Percentiles rank a stretch among this genome's conserved stretches.
Evolutionary conservation across 2,888 invertebrate species (phyloP).

Genomic region (Caenorhabditis drosophilae): DNA sequence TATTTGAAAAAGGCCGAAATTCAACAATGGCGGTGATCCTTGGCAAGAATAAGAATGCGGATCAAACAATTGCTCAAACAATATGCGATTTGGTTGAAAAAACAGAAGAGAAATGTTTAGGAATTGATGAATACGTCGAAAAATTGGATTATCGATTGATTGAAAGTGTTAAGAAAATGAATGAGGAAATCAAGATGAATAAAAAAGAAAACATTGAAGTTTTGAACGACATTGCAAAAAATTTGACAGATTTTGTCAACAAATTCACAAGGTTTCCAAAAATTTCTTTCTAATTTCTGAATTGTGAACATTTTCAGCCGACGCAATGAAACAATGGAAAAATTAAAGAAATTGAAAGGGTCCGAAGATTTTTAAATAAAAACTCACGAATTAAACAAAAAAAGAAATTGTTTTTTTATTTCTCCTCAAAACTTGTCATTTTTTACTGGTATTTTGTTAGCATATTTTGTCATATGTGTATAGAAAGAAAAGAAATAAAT

Average conservation of each 20-base stretch:
- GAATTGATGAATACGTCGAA: slow-evolving; percentile 7
- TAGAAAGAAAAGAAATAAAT: too few species aligned
- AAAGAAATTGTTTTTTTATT: too few species aligned
- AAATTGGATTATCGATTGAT: slow-evolving; percentile 15
- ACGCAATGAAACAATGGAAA: slow-evolving; percentile 12
- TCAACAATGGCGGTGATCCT: slow-evolving; percentile 7
- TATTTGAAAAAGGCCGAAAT: not conserved
- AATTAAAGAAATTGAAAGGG: slow-evolving; percentile 9
- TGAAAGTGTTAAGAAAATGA: slow-evolving; percentile 17
- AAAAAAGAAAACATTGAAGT: not conserved
- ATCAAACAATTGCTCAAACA: slow-evolving; percentile 13
- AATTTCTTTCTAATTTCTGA: too few species aligned
- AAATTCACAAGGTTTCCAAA: slow-evolving; percentile 12
- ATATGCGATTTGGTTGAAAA: slow-evolving; percentile 14
- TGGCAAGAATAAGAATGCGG: slow-evolving; percentile 4
- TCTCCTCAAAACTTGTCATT: not conserved
- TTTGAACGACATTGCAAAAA: slow-evolving; percentile 8
- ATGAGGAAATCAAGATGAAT: slow-evolving; percentile 8
- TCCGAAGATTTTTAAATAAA: too few species aligned
- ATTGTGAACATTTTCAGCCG: slow-evolving; percentile 10
- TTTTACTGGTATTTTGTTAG: too few species aligned
- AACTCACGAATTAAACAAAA: too few species aligned
- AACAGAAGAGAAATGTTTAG: slow-evolving; percentile 11
- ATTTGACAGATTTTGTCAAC: slow-evolving; percentile 22
- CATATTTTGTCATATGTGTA: too few species aligned